Evolutionary conservation across 2,797 vertebrate species (phyloP).

Genomic region (Gallinago solitaria): DNA sequence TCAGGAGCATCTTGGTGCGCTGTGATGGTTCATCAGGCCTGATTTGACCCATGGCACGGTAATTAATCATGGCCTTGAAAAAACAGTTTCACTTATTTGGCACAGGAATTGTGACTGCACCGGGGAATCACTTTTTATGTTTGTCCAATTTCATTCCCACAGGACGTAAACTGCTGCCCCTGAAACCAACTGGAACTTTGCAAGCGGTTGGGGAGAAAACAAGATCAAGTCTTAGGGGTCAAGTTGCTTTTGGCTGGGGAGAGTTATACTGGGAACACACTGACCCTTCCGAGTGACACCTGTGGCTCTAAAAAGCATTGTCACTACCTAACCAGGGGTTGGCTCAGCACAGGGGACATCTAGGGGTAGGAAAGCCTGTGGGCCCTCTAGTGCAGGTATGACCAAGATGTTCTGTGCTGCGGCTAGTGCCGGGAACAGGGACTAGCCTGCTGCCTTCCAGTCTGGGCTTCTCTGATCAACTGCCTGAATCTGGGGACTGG

Average conservation of each 20-base stretch:
- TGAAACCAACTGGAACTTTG: not conserved
- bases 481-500: not conserved
- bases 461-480: not conserved
- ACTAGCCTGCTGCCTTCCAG: not conserved
- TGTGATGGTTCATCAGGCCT: not conserved
- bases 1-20: not conserved
- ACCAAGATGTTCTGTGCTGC: not conserved
- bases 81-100: not conserved
- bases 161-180: not conserved
- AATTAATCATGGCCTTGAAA: not conserved
- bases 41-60: not conserved
- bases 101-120: not conserved
- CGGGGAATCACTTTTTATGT: not conserved
- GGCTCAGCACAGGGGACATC: not conserved
- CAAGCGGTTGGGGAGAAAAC: not conserved
- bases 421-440: not conserved
- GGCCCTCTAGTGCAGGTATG: not conserved
- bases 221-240: not conserved
- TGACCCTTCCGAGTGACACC: not conserved
- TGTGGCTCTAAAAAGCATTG: not conserved
- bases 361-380: not conserved
- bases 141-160: conserved; percentile 13
- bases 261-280: not conserved
- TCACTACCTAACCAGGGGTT: not conserved
- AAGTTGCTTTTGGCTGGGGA: not conserved